Evolutionary conservation across 2,113 vertebrate species (phyloP), one percentile per base, ranked within the genome.

Genomic region (Beaufortia kweichowensis): DNA sequence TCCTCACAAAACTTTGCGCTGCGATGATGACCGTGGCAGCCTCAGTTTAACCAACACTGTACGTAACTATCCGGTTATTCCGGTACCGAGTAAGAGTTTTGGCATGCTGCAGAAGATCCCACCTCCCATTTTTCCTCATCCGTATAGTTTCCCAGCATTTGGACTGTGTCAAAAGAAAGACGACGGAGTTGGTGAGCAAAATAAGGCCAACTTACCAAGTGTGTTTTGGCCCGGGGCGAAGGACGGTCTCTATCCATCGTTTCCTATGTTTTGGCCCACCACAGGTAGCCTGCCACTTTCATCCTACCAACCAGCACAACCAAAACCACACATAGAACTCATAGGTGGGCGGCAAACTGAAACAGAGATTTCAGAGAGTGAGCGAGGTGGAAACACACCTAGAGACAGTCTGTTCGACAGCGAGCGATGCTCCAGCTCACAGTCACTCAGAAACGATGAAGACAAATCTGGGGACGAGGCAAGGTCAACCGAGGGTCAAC

Each of bases 51-150:
- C 87, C 79, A 79, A 83, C 5, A 89, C 90, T 7, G 91, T 93
- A 0, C 93, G 95, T 53, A 96, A 92, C 84, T 97, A 95, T 87
- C 96, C 96, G 4, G 93, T 98, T 66, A 98, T 98, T 82, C 96
- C 96, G 0, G 95, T 98, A 76, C 96, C 96, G 79, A 98, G 96
- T 85, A 98, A 98, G 83, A 91, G 94, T 66, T 98, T 97, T 74
- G 93, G 95, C 43, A 90, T 96, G 90, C 94, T 97, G 23, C 96
- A 97, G 83, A 95, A 98, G 81, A 95, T 96, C 68, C 95, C 94
- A 1, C 91, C 93, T 3, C 96, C 96, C 0, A 92, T 97, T 14
- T 97, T 98, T 82, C 95, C 96, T 1, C 95, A 94, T 9, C 95
- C 96, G 0, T 98, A 96, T 43, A 92, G 93, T 55, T 98, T 97